Evolutionary conservation across 2,888 invertebrate genomes (phyloP).

Genomic region (Drosophila falleni): DNA sequence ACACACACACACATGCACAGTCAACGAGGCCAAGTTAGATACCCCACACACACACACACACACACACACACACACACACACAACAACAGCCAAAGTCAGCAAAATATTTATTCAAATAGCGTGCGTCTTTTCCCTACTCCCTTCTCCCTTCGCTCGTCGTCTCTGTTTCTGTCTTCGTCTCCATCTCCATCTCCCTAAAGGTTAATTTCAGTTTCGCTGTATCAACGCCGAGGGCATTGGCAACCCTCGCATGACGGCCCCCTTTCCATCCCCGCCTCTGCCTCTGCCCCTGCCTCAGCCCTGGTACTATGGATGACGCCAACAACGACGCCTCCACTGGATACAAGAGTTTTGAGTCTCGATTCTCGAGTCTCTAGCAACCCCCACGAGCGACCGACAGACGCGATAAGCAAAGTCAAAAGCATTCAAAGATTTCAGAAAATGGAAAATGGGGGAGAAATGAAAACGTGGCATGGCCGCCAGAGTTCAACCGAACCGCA

Average conservation of each 20-base stretch:
- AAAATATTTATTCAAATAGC: constrained; percentile 84
- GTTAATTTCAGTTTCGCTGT: constrained; percentile 80
- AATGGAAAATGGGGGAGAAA: constrained; percentile 48
- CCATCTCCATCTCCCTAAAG: constrained; percentile 63
- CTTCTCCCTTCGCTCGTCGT: not conserved
- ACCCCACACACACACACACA: constrained; percentile 27
- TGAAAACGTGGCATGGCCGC: constrained; percentile 49
- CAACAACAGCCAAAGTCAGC: constrained; percentile 74
- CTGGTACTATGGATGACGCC: constrained; percentile 39
- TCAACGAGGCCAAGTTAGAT: constrained; percentile 32
- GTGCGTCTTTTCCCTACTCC: constrained; percentile 45
- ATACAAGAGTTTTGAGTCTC: constrained; percentile 16
- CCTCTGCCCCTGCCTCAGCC: constrained; percentile 5
- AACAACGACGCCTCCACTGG: constrained; percentile 47
- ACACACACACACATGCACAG: constrained; percentile 24
- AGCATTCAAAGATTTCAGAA: constrained; percentile 74
- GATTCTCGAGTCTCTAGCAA: constrained; percentile 45
- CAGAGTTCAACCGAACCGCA: constrained; percentile 20
- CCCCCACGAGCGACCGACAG: constrained; percentile 62
- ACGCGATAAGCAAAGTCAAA: constrained; percentile 76
- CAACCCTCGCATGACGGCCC: constrained; percentile 29
- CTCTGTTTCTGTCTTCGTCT: constrained; percentile 5
- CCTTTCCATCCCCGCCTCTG: not conserved
- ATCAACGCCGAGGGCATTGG: constrained; percentile 33
- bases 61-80: constrained; percentile 8